Evolutionary conservation across 2,113 vertebrate genomes (phyloP), one percentile per base, ranked within the genome.

Genomic region (Neopipo cinnamomea): DNA sequence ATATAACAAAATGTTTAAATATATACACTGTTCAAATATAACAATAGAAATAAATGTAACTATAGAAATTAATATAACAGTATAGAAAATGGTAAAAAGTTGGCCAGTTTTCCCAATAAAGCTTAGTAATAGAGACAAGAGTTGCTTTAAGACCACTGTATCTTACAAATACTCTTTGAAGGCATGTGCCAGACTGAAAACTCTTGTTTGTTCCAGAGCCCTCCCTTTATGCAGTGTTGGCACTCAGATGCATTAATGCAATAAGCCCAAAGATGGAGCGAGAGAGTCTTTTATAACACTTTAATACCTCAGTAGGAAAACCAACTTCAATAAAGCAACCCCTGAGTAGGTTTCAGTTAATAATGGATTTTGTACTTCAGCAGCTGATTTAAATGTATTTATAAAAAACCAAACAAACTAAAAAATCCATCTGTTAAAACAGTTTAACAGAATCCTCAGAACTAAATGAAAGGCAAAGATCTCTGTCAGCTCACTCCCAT

Each of bases 201-300:
- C 2, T 35, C 73, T 31, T 59, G 11, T 71, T 94, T 90, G 55
- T 44, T 91, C 72, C 72, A 76, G 46, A 74, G 67, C 17, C 14
- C 91, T 90, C 41, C 55, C 52, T 85, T 83, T 74, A 55, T 68
- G 47, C 59, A 53, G 14, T 78, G 42, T 8, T 94, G 85, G 76
- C 86, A 86, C 75, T 74, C 52, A 52, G 85, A 61, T 96, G 90
- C 95, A 93, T 87, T 96, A 93, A 96, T 92, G 83, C 85, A 92
- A 71, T 37, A 92, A 77, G 61, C 93, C 93, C 95, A 96, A 95
- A 97, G 95, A 90, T 94, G 93, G 92, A 88, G 95, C 92, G 77
- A 95, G 95, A 93, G 95, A 95, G 92, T 95, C 88, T 95, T 94
- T 95, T 88, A 81, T 74, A 97, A 59, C 39, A 65, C 63, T 88